phyloP scores from a whole-genome alignment of 2,797 vertebrate genomes.

The Amblyraja radiata region DNA sequence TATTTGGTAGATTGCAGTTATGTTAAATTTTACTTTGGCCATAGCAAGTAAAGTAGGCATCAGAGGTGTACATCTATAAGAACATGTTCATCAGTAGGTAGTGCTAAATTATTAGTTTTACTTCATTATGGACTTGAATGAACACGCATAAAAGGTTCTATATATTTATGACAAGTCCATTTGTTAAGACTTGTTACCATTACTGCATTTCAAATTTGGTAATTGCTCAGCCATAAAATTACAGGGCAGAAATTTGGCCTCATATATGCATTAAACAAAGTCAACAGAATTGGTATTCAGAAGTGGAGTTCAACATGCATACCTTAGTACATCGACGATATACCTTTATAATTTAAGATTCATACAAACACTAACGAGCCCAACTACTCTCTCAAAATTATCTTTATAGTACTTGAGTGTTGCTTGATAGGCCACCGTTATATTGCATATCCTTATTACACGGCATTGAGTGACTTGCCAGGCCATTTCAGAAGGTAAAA shows the following conservation, averaged over 20 bases:
- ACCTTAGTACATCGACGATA: too few species aligned
- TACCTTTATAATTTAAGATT: neutral
- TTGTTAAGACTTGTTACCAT: neutral
- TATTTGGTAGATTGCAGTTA: neutral
- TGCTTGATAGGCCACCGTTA: too few species aligned
- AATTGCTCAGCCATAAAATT: too few species aligned
- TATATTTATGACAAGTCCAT: neutral
- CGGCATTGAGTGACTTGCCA: too few species aligned
- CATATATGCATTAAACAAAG: too few species aligned
- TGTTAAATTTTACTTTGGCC: neutral
- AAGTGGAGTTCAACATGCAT: too few species aligned
- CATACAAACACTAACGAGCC: neutral
- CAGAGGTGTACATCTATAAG: neutral
- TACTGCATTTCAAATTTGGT: neutral
- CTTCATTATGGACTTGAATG: neutral
- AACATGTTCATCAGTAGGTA: neutral
- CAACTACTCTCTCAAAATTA: neutral
- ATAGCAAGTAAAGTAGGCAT: neutral
- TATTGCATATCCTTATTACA: too few species aligned
- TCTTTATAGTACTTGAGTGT: too few species aligned
- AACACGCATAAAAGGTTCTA: neutral
- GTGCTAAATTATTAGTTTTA: neutral
- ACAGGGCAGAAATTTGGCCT: too few species aligned
- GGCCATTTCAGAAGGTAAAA: too few species aligned
- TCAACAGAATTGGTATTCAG: too few species aligned